Evolutionary conservation across 2,797 vertebrate species (phyloP), one percentile per base, ranked within the genome.

Genomic region (Acanthiza pusilla): DNA sequence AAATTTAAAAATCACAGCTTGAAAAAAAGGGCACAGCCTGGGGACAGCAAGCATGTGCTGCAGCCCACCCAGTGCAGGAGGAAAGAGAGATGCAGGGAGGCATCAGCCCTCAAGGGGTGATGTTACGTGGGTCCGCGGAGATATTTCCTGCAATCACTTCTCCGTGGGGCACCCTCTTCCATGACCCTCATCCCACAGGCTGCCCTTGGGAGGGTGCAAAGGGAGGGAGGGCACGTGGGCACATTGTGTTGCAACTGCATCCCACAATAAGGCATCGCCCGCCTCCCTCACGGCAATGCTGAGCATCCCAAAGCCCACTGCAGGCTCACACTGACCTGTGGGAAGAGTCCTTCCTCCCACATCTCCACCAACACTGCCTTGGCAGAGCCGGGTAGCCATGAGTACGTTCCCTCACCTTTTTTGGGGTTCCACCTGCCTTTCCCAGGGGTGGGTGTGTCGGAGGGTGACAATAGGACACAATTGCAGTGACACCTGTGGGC

Each of bases 221-320:
- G 50, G 30, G 29, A 50, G 22, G 47, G 4, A 27, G 38, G 78
- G 16, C 47, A 40, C 0, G 1, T 23, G 51, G 21, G 11, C 2
- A 1, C 1, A 14, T 22, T 67, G 45, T 29, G 78, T 81, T 61
- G 55, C 58, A 63, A 16, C 42, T 26, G 16, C 38, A 48, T 36
- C 63, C n/a, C 68, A n/a, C 53, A 40, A 6, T 25, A 20, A 67
- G 0, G 1, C n/a, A 43, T 27, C 55, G 4, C 26, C 30, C 3
- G 1, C 48, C 43, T 72, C 38, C 60, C 40, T 68, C 3, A 1
- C 7, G 11, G 26, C 13, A 42, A n/a, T 1, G 3, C 22, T 14
- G 30, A 0, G 0, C 0, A 0, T 36, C 58, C 45, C 65, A 58
- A 58, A 90, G 45, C 38, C 53, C 1, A 4, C 63, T 30, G 63